Base-by-base conservation (phyloP, 2,797 vertebrate genomes). In the Crossoptilon crossoptilon region DNA sequence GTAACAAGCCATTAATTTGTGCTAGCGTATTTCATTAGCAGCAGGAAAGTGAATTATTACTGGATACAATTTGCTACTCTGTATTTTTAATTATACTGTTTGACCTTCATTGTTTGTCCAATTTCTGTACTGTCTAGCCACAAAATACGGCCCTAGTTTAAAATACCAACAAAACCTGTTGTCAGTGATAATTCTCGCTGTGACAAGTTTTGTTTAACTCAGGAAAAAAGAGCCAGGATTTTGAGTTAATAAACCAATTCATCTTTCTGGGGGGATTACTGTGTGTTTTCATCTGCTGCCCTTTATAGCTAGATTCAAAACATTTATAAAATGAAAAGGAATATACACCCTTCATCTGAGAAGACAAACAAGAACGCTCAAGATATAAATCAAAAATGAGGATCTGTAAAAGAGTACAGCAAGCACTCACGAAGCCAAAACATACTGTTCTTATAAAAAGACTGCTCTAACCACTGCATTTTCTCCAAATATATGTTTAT, bases 361-460 rank as follows among this genome's bases (percentile, higher is more conserved):
- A 86, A 87, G 77, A 87, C 55, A 91, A 96, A 90, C 67, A 90
- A 90, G 93, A 73, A 3, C 49, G 68, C 11, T 8, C 39, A 81
- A 56, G 56, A 84, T 58, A 73, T 79, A 88, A 95, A 95, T 94
- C 87, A 95, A 91, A 91, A 92, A 77, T 14, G 71, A 87, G 35
- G 18, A 63, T 82, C 87, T 76, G 74, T 37, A 86, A 75, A 93
- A 93, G 46, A 90, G 51, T 24, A 86, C 70, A 79, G 73, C 79
- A 87, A 93, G 87, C 56, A 58, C 29, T 95, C 93, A 62, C 5
- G 62, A 75, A 88, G 91, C 93, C 91, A 95, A 94, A 94, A 79
- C 71, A 92, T 88, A 93, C 11, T 92, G 74, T 91, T 93, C 91
- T 79, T 79, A 77, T 79, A 84, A 94, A 93, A 86, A 55, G 43